Conservation (phyloP, 2,888 invertebrate species). For the Elegia similella region DNA sequence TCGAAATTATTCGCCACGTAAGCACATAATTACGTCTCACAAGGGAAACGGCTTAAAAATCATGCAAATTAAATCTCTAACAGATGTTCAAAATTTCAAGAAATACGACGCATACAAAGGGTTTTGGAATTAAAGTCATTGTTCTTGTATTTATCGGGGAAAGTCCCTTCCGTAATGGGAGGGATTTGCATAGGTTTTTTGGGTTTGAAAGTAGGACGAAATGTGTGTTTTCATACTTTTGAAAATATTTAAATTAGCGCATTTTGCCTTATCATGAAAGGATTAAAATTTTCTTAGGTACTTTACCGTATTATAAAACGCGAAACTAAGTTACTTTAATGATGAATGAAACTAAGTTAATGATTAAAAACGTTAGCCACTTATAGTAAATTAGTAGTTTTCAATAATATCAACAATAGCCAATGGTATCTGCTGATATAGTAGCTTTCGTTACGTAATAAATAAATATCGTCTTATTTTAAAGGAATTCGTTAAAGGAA, state of each 20-base stretch:
- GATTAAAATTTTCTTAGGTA: no score
- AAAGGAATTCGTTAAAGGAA: no score
- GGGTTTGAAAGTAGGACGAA: background rate
- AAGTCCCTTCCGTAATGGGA: background rate
- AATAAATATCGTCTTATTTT: no score
- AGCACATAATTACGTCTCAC: constrained; percentile 11
- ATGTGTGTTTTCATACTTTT: background rate
- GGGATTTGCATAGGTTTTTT: constrained; percentile 3
- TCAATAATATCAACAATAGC: no score
- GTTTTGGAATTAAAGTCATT: background rate
- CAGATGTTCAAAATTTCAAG: constrained; percentile 2
- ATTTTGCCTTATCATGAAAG: no score
- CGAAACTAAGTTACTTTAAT: no score
- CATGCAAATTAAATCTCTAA: constrained; percentile 9
- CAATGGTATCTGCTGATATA: no score
- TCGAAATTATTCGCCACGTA: constrained; percentile 8
- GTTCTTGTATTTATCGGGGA: constrained; percentile 7
- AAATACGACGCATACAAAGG: background rate
- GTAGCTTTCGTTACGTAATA: no score
- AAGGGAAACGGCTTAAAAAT: constrained; percentile 7
- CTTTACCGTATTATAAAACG: no score
- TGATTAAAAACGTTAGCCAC: no score
- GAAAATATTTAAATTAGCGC: background rate
- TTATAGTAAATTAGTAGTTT: no score
- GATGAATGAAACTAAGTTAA: no score